Conservation (phyloP, 2,888 invertebrate genomes). For the Beris morrisii region DNA sequence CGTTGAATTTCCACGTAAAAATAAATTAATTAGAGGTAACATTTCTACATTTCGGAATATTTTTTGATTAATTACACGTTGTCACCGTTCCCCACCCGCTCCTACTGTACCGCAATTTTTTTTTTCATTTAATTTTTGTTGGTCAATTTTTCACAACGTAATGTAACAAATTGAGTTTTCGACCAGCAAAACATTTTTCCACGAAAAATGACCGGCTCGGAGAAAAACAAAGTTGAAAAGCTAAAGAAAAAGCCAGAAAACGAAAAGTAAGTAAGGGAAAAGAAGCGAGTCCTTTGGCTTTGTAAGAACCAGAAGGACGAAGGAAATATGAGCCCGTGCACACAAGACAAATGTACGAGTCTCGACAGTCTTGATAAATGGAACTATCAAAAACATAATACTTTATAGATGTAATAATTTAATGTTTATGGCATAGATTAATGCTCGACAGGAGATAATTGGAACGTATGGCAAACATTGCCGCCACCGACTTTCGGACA, state of each 20-base stretch:
- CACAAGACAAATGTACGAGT: conserved; percentile 24
- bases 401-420: conserved; percentile 45
- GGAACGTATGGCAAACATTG: conserved; percentile 20
- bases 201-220: neutral
- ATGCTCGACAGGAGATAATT: conserved; percentile 37
- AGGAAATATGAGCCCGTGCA: conserved; percentile 2
- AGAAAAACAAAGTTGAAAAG: conserved; percentile 25
- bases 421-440: conserved; percentile 45
- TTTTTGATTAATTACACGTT: conserved; percentile 23
- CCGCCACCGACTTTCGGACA: neutral
- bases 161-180: conserved; percentile 32
- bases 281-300: conserved; percentile 15
- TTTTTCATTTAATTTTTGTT: conserved; percentile 10
- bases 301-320: conserved; percentile 2
- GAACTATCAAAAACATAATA: conserved; percentile 44
- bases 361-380: conserved; percentile 43
- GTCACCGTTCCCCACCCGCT: neutral
- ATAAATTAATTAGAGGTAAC: too few species aligned
- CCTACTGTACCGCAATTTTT: too few species aligned
- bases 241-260: conserved; percentile 24
- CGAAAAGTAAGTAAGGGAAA: neutral
- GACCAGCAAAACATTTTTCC: conserved; percentile 17
- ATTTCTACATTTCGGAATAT: neutral
- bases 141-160: conserved; percentile 33
- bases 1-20: too few species aligned